Evolutionary conservation across 2,797 vertebrate species (phyloP).

Genomic region (Gouania willdenowi): DNA sequence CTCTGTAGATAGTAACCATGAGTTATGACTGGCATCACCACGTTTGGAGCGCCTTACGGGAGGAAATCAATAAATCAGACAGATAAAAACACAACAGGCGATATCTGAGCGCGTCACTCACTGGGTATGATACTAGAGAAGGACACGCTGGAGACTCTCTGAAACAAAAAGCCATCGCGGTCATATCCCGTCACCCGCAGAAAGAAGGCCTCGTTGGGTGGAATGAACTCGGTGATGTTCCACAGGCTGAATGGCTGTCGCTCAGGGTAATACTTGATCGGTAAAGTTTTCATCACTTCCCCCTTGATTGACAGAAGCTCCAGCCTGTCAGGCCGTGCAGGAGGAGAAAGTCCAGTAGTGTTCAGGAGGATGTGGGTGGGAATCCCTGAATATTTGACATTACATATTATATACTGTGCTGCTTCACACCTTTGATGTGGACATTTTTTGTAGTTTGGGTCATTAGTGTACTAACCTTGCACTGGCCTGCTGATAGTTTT

Average conservation of each 20-base stretch:
- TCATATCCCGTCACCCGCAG: constrained; percentile 90
- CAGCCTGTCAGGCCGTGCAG: constrained; percentile 84
- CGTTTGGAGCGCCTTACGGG: constrained; percentile 84
- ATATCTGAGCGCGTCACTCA: too few relatives aligned
- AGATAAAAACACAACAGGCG: too few relatives aligned
- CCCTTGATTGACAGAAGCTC: constrained; percentile 88
- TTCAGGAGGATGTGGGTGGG: constrained; percentile 94
- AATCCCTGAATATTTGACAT: constrained; percentile 75
- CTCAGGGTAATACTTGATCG: constrained; percentile 86
- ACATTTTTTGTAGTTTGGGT: not conserved
- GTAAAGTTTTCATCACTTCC: constrained; percentile 83
- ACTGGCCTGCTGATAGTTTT: constrained; percentile 89
- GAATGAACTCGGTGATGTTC: constrained; percentile 94
- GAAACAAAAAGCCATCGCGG: constrained; percentile 85
- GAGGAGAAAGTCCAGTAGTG: constrained; percentile 85
- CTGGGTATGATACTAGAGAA: constrained; percentile 92
- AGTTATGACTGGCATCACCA: constrained; percentile 83
- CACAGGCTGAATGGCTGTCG: constrained; percentile 85
- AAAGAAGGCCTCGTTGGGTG: constrained; percentile 92
- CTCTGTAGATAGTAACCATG: constrained; percentile 91
- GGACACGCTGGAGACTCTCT: constrained; percentile 94
- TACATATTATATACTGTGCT: not conserved
- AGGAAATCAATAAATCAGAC: not conserved
- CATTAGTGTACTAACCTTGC: constrained; percentile 76
- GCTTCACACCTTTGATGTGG: not conserved